These are phyloP conservation scores for Montifringilla adamsi DNA, from an alignment of 2,113 vertebrate species.

Conservation along the genomic window DNA sequence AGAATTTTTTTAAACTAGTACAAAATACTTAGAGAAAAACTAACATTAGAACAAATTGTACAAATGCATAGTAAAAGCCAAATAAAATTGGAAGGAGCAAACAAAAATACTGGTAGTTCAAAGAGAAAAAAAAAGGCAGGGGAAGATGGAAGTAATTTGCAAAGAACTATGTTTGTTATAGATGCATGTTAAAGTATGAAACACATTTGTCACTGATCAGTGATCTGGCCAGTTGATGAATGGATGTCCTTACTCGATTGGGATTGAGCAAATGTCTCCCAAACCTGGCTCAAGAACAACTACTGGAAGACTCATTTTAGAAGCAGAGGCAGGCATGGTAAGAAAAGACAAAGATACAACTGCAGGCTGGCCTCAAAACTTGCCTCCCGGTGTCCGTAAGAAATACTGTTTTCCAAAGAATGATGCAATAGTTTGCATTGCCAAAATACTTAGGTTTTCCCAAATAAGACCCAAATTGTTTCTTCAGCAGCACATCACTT, in stretches of 20 bases:
- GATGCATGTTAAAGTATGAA: neutral
- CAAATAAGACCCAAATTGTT: neutral
- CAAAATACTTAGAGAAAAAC: neutral
- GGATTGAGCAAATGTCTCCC: accelerated
- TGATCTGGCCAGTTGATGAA: neutral
- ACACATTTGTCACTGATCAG: neutral
- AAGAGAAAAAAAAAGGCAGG: neutral
- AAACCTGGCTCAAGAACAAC: neutral
- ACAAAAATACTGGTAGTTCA: neutral
- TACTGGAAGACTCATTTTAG: neutral
- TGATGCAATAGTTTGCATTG: neutral
- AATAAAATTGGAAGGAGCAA: neutral
- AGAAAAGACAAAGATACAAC: neutral
- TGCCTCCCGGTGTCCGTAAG: neutral
- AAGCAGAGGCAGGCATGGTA: neutral
- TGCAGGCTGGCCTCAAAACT: neutral
- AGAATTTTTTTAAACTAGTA: neutral
- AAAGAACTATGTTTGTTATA: neutral
- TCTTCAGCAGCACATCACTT: neutral
- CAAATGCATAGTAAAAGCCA: neutral
- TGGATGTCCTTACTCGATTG: neutral
- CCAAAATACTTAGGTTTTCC: neutral
- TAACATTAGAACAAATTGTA: neutral
- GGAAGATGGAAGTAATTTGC: neutral
- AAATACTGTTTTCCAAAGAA: neutral